A percentile compares a stretch with the other conserved stretches of the same genome.
phyloP scores from a whole-genome alignment of 2,797 vertebrate genomes.

The Amblyraja radiata region DNA sequence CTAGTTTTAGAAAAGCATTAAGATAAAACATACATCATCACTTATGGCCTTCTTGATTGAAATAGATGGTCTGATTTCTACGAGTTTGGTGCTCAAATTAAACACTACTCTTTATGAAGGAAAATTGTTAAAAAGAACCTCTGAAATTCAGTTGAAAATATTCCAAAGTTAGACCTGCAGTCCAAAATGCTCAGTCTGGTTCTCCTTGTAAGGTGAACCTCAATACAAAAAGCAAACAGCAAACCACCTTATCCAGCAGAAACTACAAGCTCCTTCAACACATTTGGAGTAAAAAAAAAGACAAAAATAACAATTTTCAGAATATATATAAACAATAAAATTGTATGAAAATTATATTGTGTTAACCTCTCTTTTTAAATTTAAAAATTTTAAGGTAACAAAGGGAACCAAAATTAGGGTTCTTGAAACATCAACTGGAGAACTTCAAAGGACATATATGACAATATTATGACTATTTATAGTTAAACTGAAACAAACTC shows the following conservation, averaged over 20 bases:
- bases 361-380: constrained; percentile 36
- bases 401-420: constrained; percentile 31
- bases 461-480: constrained; percentile 51
- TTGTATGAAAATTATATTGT: constrained; percentile 52
- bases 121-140: constrained; percentile 17
- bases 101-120: constrained; percentile 2
- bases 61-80: constrained; percentile 8
- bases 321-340: constrained; percentile 54
- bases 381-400: constrained; percentile 28
- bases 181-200: constrained; percentile 6
- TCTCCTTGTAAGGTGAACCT: constrained; percentile 10
- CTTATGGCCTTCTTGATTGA: constrained; percentile 28
- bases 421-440: constrained; percentile 30
- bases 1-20: constrained; percentile 24
- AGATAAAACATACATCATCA: constrained; percentile 18
- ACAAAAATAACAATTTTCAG: constrained; percentile 39
- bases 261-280: constrained; percentile 40
- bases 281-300: constrained; percentile 48
- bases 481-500: constrained; percentile 42
- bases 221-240: constrained; percentile 25
- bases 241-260: constrained; percentile 6
- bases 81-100: constrained; percentile 28
- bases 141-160: constrained; percentile 32
- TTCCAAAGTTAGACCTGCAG: constrained; percentile 33
- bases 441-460: constrained; percentile 19